phyloP scores from a whole-genome alignment of 2,888 invertebrate species.

The Andrena chrysosceles region DNA sequence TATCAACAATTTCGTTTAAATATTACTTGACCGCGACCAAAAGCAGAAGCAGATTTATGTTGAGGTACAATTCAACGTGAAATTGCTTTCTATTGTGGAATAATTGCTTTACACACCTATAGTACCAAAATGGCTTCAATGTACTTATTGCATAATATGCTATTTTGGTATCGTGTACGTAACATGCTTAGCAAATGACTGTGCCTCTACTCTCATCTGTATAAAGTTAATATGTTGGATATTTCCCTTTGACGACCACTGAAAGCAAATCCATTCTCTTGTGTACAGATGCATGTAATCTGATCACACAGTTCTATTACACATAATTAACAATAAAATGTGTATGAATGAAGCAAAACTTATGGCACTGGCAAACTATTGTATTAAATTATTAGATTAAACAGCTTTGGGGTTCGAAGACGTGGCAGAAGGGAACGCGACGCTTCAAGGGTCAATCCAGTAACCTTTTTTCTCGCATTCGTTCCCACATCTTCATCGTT shows the following conservation, averaged over 20 bases:
- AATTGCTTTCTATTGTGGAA: neutral
- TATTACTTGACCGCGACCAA: neutral
- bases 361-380: neutral
- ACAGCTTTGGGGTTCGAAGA: neutral
- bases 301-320: neutral
- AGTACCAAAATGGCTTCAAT: neutral
- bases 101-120: neutral
- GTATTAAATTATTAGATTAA: neutral
- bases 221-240: too few relatives aligned
- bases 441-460: neutral
- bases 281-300: too few relatives aligned
- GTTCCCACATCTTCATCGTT: slow-evolving; percentile 19
- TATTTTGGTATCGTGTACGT: neutral
- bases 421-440: neutral
- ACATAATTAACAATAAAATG: neutral
- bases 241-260: too few relatives aligned
- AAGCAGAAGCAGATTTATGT: neutral
- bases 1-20: neutral
- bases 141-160: neutral
- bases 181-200: too few relatives aligned
- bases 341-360: neutral
- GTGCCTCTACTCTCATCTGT: too few relatives aligned
- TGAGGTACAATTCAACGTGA: neutral
- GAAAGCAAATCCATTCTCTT: too few relatives aligned
- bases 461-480: neutral